Evolutionary conservation across 2,888 invertebrate genomes (phyloP), one percentile per base, ranked within the genome.

Genomic region (Nemapogon koenigi): DNA sequence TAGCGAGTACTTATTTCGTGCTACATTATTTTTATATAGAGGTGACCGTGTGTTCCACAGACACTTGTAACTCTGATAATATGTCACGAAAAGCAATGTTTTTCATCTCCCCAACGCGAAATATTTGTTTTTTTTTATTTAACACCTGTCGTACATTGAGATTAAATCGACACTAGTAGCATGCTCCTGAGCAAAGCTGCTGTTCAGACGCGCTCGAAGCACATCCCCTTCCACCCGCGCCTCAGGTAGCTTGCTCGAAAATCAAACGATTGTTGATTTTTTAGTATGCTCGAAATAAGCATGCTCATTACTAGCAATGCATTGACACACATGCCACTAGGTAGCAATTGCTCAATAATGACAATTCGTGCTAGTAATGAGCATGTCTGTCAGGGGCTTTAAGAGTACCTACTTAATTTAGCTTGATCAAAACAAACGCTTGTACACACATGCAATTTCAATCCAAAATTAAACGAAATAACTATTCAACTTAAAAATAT

Each of bases 211-310:
- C 13, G 38, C 42, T 42, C 8, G 13, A 36, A 42, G 38, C 41
- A 35, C 41, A 32, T 36, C 42, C 40, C 39, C 42, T 42, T 40
- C 43, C 37, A 44, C 45, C 41, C 44, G 47, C 43, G 40, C 44
- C 18, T n/a, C 44, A 43, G 42, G 44, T 41, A 43, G 46, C 46
- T 42, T 46, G 47, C 44, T 11, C 37, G 38, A 43, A 44, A 46
- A 47, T 44, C 45, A 26, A 13, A 39, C 39, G 41, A 15, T 36
- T 2, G 37, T 45, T 16, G 44, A 47, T 42, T 43, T 42, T 39
- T 40, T 28, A 46, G 45, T 43, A 44, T 30, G 35, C 45, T n/a
- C n/a, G n/a, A n/a, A n/a, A n/a, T n/a, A n/a, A n/a, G n/a, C n/a
- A n/a, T n/a, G n/a, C n/a, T n/a, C 35, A 39, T 40, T 41, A 41